Percentiles rank a stretch among this genome's conserved stretches.
Conservation (phyloP, 2,113 vertebrate genomes). For the Pelusios castaneus region DNA sequence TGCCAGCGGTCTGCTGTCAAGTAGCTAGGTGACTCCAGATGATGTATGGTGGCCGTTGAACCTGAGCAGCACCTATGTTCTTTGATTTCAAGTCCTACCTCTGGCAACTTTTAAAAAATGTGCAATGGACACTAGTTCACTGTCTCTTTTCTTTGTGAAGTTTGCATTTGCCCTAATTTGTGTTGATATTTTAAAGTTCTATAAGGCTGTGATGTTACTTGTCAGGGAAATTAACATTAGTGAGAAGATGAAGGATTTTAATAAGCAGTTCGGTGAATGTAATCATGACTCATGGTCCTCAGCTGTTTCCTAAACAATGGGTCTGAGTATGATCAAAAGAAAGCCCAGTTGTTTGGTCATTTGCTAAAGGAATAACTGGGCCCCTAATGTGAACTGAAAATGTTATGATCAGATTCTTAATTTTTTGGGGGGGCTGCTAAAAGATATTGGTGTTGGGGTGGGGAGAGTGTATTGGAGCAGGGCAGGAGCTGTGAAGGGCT, state of each 20-base stretch:
- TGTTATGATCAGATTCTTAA: background rate
- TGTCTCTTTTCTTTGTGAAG: background rate
- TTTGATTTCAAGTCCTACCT: background rate
- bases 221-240: background rate
- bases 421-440: background rate
- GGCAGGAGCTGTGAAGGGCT: background rate
- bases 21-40: background rate
- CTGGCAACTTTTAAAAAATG: background rate
- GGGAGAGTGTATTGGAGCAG: background rate
- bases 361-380: conserved; percentile 7
- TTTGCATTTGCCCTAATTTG: background rate
- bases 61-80: background rate
- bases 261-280: background rate
- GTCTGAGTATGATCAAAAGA: background rate
- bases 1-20: background rate
- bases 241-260: background rate
- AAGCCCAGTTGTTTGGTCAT: conserved; percentile 19
- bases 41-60: accelerated
- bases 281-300: conserved; percentile 27
- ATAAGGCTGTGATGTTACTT: background rate
- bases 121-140: background rate
- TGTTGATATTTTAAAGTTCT: background rate
- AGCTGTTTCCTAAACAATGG: background rate
- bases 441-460: background rate
- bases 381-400: background rate